These are phyloP conservation scores for Vidua chalybeata DNA, from an alignment of 2,113 vertebrate species.

Conservation along the genomic window DNA sequence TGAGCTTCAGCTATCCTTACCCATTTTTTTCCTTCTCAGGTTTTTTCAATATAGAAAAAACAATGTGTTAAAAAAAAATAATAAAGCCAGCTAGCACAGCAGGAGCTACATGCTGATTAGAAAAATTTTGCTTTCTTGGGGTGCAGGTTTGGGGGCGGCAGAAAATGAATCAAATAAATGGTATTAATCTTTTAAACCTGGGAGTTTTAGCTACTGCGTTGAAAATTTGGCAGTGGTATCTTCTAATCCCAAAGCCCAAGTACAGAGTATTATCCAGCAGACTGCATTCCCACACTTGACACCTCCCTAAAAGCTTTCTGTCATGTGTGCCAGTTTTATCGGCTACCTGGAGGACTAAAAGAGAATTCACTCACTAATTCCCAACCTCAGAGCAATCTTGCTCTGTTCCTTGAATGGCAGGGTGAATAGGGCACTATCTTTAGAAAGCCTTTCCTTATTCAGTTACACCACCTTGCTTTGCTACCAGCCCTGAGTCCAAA, in stretches of 20 bases:
- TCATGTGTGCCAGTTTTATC: slow-evolving; percentile 27
- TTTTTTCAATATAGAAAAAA: neutral
- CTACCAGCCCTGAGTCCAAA: neutral
- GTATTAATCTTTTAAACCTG: slow-evolving; percentile 60
- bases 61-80: neutral
- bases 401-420: slow-evolving; percentile 2
- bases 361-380: slow-evolving; percentile 28
- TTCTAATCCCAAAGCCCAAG: slow-evolving; percentile 57
- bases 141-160: neutral
- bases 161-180: slow-evolving; percentile 56
- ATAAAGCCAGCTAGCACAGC: neutral
- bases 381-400: slow-evolving; percentile 30
- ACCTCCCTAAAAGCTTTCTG: slow-evolving; percentile 54
- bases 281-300: slow-evolving; percentile 37
- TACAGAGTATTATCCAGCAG: slow-evolving; percentile 8
- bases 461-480: neutral
- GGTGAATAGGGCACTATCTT: slow-evolving; percentile 42
- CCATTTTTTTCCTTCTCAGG: neutral
- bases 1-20: neutral
- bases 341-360: slow-evolving; percentile 50
- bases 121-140: slow-evolving; percentile 29
- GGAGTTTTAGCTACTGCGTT: slow-evolving; percentile 50
- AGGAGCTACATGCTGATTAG: slow-evolving; percentile 38
- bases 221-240: slow-evolving; percentile 40
- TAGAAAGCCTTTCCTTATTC: slow-evolving; percentile 33